Evolutionary conservation across 2,888 invertebrate species (phyloP), one percentile per base, ranked within the genome.

Genomic region (Hirtodrosophila cameraria): DNA sequence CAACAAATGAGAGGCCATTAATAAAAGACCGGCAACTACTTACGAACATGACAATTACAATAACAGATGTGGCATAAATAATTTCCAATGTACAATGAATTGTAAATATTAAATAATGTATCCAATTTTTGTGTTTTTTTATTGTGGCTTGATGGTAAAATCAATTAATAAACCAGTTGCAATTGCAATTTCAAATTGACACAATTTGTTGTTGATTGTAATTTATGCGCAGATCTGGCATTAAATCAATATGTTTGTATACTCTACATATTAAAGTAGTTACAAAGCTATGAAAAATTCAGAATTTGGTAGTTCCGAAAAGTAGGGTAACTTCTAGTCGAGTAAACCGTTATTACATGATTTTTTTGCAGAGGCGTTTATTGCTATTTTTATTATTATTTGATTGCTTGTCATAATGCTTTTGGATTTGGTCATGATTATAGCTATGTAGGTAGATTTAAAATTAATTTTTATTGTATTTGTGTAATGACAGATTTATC

Each of bases 131-230:
- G n/a, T 78, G 38, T 28, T 45, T 18, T 13, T 41, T 20, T 39
- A 41, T 66, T 53, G 52, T 31, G 36, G 13, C 57, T 9, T 16
- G 33, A 49, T 42, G 41, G 33, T 25, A 38, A 43, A 68, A 72
- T 75, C 76, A 79, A 79, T 77, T 65, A 82, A 82, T 61, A 72
- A n/a, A 62, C 39, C 38, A 62, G 48, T 38, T 71, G 43, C 43
- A 52, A 52, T 59, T 70, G 46, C 48, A 66, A 65, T 59, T 57
- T 48, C 65, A 54, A 75, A 66, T 48, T 35, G 46, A 27, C 53
- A 52, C 68, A 68, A 48, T 43, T 57, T 75, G 48, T n/a, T 15
- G 39, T 27, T 64, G 42, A 70, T 64, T 68, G 53, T 30, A 31
- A 70, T 64, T 48, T 48, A 70, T 64, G 50, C 7, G 25, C 35